Evolutionary conservation across 2,797 vertebrate species (phyloP).

Genomic region (Remorina albescens): DNA sequence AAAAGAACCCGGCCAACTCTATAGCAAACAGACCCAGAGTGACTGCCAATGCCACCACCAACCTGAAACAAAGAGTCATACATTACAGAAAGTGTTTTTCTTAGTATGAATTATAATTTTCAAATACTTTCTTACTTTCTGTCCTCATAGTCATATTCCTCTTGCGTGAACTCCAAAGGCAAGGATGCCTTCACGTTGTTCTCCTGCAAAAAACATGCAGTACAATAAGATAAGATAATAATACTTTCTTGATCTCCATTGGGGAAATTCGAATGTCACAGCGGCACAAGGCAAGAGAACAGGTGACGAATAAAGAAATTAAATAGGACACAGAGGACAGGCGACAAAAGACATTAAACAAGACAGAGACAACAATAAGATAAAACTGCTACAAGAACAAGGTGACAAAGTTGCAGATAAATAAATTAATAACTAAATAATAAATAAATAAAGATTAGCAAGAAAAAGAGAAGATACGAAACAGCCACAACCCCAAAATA

Average conservation of each 20-base stretch:
- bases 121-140: conserved; percentile 78
- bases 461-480: neutral
- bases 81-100: conserved; percentile 10
- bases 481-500: neutral
- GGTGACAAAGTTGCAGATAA: too few species aligned
- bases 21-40: conserved; percentile 89
- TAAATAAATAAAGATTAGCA: neutral
- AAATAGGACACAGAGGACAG: too few species aligned
- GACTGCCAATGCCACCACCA: conserved; percentile 88
- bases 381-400: too few species aligned
- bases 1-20: conserved; percentile 91
- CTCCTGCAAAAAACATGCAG: conserved; percentile 79
- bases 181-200: conserved; percentile 89
- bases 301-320: too few species aligned
- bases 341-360: too few species aligned
- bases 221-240: too few species aligned
- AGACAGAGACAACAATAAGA: too few species aligned
- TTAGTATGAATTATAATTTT: conserved; percentile 62
- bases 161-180: conserved; percentile 86
- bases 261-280: too few species aligned
- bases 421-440: too few species aligned
- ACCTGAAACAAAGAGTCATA: conserved; percentile 73
- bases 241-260: too few species aligned
- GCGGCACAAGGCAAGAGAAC: too few species aligned
- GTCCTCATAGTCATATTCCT: conserved; percentile 86